Base-by-base conservation (phyloP, 2,797 vertebrate species). In the Atherinosoma microstoma region DNA sequence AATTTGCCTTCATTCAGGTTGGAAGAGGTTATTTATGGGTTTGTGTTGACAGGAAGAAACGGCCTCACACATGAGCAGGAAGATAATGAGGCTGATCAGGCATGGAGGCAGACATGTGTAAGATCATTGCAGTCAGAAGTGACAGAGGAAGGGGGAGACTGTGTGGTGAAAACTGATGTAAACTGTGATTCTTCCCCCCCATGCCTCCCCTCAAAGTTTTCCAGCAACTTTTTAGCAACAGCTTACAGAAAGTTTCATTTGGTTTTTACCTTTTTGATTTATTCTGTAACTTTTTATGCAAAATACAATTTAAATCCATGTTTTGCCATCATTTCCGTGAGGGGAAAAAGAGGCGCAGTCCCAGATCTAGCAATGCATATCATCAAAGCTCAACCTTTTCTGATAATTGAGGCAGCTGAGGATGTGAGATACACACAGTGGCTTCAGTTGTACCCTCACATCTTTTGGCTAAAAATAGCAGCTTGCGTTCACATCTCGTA, bases 381-480 rank as follows among this genome's bases (percentile, higher is more conserved):
- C 57, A 67, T 70, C 56, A 73, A 69, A 65, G 61, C 54, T 80
- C 54, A 30, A 12, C 30, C 34, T 69, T 32, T 35, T 34, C 68
- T 73, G 75, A 72, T 83, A 70, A 79, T 47, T 73, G 76, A 80
- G 58, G 66, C 65, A 64, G 51, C 35, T 78, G 73, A 73, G 38
- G 47, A 84, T 0, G n/a, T 72, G 70, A 85, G 73, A 84, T 29
- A 36, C 35, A 65, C 69, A 45, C 63, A 34, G 24, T 73, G 70
- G 77, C 82, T 91, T 91, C 73, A 80, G 83, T 88, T 84, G 75
- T 82, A 80, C 80, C 79, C 74, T 86, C 73, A 77, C 84, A 85
- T 87, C 88, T 35, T 78, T 7, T 35, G 53, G 84, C 91, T 95
- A 94, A 91, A 94, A 94, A 95, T 95, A 94, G 91, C 79, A 71